phyloP scores from a whole-genome alignment of 1,140 invertebrate species.

The Eueides isabella region DNA sequence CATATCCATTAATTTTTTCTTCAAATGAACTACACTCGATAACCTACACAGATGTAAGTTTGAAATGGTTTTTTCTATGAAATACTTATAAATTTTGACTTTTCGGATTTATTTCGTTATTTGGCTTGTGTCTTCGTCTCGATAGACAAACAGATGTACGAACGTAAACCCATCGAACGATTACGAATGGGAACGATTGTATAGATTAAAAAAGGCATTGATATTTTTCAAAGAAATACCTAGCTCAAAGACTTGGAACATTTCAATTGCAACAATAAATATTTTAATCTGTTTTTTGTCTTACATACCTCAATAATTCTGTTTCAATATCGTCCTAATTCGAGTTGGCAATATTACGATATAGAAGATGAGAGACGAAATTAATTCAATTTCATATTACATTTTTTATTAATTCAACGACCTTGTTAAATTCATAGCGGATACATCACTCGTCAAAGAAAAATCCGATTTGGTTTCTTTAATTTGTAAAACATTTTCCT shows the following conservation, averaged over 20 bases:
- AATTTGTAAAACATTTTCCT: conserved; percentile 1
- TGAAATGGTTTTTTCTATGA: too few species aligned
- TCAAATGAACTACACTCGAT: too few species aligned
- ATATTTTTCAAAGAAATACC: not conserved
- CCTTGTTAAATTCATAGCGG: conserved; percentile 3
- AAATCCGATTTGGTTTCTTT: conserved; percentile 18
- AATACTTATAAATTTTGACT: too few species aligned
- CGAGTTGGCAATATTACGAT: conserved; percentile 15
- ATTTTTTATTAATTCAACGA: conserved; percentile 21
- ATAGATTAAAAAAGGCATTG: too few species aligned
- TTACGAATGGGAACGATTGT: too few species aligned
- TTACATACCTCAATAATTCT: not conserved
- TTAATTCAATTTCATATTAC: conserved; percentile 12
- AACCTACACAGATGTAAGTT: too few species aligned
- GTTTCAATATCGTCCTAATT: conserved; percentile 4
- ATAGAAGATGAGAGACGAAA: conserved; percentile 19
- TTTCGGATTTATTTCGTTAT: too few species aligned
- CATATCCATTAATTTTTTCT: too few species aligned
- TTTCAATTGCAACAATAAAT: not conserved
- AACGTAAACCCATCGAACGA: too few species aligned
- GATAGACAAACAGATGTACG: too few species aligned
- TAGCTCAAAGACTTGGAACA: not conserved
- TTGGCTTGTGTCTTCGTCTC: too few species aligned
- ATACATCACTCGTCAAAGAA: conserved; percentile 17
- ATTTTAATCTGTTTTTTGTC: not conserved